Conservation (phyloP, 2,797 vertebrate species). For the Chaetodon trifasciatus region DNA sequence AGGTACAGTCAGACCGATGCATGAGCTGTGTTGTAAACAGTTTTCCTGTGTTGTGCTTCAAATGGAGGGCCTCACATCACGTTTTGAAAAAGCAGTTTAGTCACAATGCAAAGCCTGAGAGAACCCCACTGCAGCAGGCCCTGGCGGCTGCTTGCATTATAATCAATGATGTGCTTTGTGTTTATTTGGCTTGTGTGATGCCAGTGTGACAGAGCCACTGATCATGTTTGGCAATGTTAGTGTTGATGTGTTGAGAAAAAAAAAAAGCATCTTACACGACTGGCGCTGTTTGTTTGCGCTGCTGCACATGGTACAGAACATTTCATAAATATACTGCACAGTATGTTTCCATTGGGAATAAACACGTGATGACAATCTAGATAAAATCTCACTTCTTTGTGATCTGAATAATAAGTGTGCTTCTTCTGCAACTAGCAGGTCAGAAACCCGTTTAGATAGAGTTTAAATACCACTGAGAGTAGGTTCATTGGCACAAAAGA, state of each 20-base stretch:
- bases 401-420: neutral
- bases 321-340: neutral
- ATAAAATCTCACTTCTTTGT: neutral
- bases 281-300: constrained; percentile 35
- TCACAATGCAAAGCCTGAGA: constrained; percentile 17
- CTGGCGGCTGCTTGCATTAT: constrained; percentile 15
- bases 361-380: neutral
- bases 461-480: neutral
- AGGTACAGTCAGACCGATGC: constrained; percentile 61
- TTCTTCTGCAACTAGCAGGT: neutral
- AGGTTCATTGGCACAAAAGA: neutral
- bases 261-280: constrained; percentile 28
- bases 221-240: constrained; percentile 45
- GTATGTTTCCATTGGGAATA: neutral
- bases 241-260: constrained; percentile 22
- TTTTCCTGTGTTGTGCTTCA: constrained; percentile 44
- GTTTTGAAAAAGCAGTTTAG: constrained; percentile 49
- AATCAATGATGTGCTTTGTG: constrained; percentile 36
- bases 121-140: constrained; percentile 1
- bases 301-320: constrained; percentile 3
- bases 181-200: constrained; percentile 54
- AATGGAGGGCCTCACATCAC: constrained; percentile 44
- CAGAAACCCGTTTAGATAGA: neutral
- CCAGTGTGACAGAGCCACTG: constrained; percentile 34
- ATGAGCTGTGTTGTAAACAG: constrained; percentile 57